Conservation (phyloP, 1,140 invertebrate genomes). For the Cydia fagiglandana region DNA sequence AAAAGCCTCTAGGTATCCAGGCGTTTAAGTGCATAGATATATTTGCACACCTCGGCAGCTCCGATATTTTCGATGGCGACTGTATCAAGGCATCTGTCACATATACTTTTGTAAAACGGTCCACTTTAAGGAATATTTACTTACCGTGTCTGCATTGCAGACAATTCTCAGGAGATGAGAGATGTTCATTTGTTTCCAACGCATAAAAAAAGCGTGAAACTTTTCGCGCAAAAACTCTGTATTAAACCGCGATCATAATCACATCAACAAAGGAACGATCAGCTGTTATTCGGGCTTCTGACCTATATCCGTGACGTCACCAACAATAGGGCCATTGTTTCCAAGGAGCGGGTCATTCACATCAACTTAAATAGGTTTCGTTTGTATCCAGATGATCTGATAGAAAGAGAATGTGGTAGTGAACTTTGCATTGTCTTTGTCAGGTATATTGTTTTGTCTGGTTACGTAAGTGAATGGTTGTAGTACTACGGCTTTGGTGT, state of each 20-base stretch:
- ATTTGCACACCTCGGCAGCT: too few species aligned
- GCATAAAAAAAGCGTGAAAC: slow-evolving; percentile 4
- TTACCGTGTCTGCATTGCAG: neutral
- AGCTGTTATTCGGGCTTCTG: slow-evolving; percentile 28
- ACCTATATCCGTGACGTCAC: slow-evolving; percentile 31
- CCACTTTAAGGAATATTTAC: neutral
- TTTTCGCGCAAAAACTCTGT: neutral
- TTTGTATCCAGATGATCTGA: slow-evolving; percentile 20
- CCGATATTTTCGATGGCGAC: too few species aligned
- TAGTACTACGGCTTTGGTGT: neutral
- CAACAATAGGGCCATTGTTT: slow-evolving; percentile 31
- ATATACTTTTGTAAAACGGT: neutral
- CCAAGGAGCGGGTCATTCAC: slow-evolving; percentile 26
- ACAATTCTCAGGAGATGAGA: neutral
- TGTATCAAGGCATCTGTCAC: neutral
- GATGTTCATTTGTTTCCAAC: neutral
- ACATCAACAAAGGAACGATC: neutral
- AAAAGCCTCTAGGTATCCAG: too few species aligned
- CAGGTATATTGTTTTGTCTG: slow-evolving; percentile 24
- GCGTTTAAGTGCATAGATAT: too few species aligned
- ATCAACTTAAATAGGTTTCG: slow-evolving; percentile 28
- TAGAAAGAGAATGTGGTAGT: slow-evolving; percentile 29
- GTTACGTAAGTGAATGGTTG: slow-evolving; percentile 19
- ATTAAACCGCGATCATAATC: slow-evolving; percentile 5
- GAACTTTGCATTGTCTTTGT: slow-evolving; percentile 25